Conservation (phyloP, 2,113 vertebrate genomes). For the Protobothrops flavoviridis region DNA sequence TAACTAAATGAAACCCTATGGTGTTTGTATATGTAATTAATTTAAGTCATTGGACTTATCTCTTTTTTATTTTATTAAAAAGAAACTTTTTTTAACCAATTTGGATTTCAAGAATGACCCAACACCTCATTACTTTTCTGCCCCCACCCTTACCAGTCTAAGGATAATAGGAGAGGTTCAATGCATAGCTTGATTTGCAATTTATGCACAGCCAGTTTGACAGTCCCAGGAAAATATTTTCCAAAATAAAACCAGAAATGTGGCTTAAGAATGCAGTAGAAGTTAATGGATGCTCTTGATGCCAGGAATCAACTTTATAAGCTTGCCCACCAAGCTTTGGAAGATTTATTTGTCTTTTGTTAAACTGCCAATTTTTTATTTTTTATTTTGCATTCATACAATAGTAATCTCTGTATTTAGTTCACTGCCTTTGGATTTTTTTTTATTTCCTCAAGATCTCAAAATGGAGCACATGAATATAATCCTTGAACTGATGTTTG, state of each 20-base stretch:
- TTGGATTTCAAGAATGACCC: constrained; percentile 30
- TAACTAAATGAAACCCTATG: constrained; percentile 76
- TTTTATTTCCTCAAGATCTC: neutral
- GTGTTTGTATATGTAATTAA: constrained; percentile 75
- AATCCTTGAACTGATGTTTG: neutral
- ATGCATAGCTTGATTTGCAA: neutral
- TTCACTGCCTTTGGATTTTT: neutral
- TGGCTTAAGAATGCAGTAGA: constrained; percentile 22
- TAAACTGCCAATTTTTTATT: neutral
- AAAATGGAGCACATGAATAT: neutral
- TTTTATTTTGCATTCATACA: neutral
- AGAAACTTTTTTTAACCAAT: constrained; percentile 26
- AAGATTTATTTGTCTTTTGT: neutral
- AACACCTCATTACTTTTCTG: constrained; percentile 5
- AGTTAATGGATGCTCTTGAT: constrained; percentile 21
- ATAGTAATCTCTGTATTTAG: neutral
- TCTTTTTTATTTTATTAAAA: constrained; percentile 45
- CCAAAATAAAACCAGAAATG: neutral
- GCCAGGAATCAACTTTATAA: constrained; percentile 33
- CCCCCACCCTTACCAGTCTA: neutral
- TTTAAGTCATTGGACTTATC: constrained; percentile 68
- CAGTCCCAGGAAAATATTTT: neutral
- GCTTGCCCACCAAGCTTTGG: neutral
- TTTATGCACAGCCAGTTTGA: constrained; percentile 1
- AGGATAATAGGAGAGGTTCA: constrained; percentile 36